Base-by-base conservation (phyloP, 2,797 vertebrate genomes). In the Dicrostonyx torquatus region DNA sequence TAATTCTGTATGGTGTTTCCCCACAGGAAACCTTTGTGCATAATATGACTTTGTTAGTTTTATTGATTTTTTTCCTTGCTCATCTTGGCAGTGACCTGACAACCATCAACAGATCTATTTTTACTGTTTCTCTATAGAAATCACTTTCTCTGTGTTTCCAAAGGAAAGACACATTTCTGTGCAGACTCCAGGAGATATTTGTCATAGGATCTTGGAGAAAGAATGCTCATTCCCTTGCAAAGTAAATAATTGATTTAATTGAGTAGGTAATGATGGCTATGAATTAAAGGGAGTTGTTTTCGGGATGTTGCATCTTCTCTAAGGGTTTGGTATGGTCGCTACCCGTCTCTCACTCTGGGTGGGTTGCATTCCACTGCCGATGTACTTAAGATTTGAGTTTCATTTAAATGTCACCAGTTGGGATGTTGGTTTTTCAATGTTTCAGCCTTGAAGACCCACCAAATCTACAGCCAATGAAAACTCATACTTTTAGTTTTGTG, bases 381-480 rank as follows among this genome's bases (percentile, higher is more conserved):
- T 98, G 97, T 97, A 96, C 96, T 98, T 97, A 96, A 97, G 95
- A 97, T 98, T 98, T 98, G 95, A 97, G 97, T 97, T 97, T 97
- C 97, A 95, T 97, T 98, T 97, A 98, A 97, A 97, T 98, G 98
- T 98, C 96, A 97, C 97, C 96, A 97, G 98, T 95, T 97, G 62
- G 82, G 95, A 96, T 97, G 97, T 97, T 98, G 95, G 94, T 97
- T 98, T 98, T 98, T 96, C 98, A 98, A 20, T 97, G 93, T 98
- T 98, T 98, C 95, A 93, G 89, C 98, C 97, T 97, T 97, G 93
- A 97, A 98, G 97, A 96, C 97, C 96, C 98, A 98, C 98, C 97
- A 98, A 98, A 98, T 93, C 97, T 94, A 20, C 55, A 97, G 98
- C 98, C 98, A 99, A 98, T 98, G 98, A 98, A 98, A 98, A 98